A percentile compares a stretch with the other conserved stretches of the same genome.
phyloP scores from a whole-genome alignment of 2,113 vertebrate genomes.

The Trichechus manatus region DNA sequence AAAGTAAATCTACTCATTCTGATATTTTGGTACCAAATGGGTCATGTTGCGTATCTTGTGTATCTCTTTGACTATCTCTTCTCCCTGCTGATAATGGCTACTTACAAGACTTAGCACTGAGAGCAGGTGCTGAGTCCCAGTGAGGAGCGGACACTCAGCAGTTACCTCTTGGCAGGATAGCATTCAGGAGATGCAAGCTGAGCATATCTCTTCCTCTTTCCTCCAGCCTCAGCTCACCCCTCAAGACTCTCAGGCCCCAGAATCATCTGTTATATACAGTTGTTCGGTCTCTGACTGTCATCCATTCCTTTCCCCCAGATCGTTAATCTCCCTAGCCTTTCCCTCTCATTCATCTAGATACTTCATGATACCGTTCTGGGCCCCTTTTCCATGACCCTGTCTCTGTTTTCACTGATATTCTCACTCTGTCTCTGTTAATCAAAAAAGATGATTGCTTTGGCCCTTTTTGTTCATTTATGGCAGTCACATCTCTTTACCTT shows the following conservation, averaged over 20 bases:
- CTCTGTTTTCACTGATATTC: neutral
- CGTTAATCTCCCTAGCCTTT: neutral
- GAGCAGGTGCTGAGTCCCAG: neutral
- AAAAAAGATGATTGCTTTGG: neutral
- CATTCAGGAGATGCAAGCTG: neutral
- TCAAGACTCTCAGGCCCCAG: neutral
- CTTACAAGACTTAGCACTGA: neutral
- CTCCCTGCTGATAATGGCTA: rapidly evolving
- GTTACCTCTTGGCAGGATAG: too few species aligned
- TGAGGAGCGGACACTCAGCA: too few species aligned
- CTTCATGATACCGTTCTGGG: neutral
- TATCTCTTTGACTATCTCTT: neutral
- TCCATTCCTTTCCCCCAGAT: neutral
- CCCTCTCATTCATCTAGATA: neutral
- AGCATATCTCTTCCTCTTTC: rapidly evolving
- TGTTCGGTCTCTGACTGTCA: neutral
- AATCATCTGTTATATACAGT: neutral
- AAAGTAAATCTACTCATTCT: neutral
- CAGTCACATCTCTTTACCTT: neutral
- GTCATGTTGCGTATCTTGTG: neutral
- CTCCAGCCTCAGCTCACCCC: neutral
- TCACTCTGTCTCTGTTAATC: neutral
- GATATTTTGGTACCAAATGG: neutral
- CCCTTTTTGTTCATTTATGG: neutral
- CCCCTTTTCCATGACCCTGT: neutral